A percentile compares a stretch with the other conserved stretches of the same genome.
These are phyloP conservation scores for Thymelicus sylvestris DNA, from an alignment of 2,888 invertebrate genomes.

Conservation along the genomic window DNA sequence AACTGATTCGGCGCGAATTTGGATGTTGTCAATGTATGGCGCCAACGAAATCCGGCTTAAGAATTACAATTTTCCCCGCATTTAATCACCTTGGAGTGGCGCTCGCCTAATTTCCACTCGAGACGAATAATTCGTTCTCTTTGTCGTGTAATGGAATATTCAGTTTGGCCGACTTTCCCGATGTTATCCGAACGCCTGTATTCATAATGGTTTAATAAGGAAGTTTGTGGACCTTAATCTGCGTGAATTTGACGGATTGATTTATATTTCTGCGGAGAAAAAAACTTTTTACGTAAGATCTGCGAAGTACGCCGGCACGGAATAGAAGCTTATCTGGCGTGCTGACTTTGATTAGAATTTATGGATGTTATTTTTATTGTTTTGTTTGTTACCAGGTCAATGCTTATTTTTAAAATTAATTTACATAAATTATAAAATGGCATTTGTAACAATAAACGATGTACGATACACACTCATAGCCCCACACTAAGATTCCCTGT, in stretches of 20 bases:
- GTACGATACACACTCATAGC: too few relatives aligned
- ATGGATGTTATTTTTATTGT: not conserved
- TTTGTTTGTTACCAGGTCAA: not conserved
- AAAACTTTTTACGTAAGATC: conserved; percentile 8
- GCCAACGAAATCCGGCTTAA: conserved; percentile 45
- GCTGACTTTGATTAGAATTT: conserved; percentile 13
- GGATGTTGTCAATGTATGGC: conserved; percentile 1
- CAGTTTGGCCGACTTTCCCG: conserved; percentile 44
- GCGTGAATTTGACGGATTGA: conserved; percentile 38
- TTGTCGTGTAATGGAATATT: conserved; percentile 57
- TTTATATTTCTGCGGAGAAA: conserved; percentile 30
- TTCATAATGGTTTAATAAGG: conserved; percentile 71
- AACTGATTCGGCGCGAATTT: not conserved
- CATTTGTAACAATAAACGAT: too few relatives aligned
- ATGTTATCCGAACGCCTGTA: conserved; percentile 58
- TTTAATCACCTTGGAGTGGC: conserved; percentile 53
- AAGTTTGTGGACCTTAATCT: conserved; percentile 55
- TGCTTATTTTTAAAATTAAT: too few relatives aligned
- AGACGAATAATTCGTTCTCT: conserved; percentile 51
- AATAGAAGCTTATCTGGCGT: not conserved
- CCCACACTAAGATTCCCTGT: too few relatives aligned
- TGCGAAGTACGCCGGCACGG: conserved; percentile 2
- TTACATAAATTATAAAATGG: too few relatives aligned
- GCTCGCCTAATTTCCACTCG: conserved; percentile 54
- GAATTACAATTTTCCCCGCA: conserved; percentile 51